Conservation (phyloP, 1,140 invertebrate genomes). For the Maconellicoccus hirsutus region DNA sequence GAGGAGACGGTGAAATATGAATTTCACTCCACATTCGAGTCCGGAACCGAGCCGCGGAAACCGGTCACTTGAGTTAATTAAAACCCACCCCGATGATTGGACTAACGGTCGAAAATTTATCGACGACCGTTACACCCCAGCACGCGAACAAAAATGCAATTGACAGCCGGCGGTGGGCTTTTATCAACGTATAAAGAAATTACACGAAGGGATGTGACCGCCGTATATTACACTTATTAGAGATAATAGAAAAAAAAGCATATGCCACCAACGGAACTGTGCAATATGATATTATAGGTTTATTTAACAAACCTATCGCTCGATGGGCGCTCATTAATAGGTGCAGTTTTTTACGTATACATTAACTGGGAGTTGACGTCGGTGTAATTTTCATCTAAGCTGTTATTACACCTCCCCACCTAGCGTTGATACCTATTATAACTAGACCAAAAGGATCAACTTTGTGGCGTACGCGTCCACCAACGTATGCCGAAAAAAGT, state of each 20-base stretch:
- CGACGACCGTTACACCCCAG: constrained; percentile 13
- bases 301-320: too few species aligned
- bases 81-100: background rate
- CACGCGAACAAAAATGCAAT: constrained; percentile 20
- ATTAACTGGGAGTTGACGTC: background rate
- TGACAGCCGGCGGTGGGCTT: constrained; percentile 19
- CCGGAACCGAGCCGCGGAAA: background rate
- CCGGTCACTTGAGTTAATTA: background rate
- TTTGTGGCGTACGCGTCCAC: background rate
- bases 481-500: background rate
- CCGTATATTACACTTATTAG: constrained; percentile 17
- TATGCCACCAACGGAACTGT: constrained; percentile 20
- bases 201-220: constrained; percentile 16
- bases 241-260: constrained; percentile 16
- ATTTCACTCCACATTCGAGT: background rate
- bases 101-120: background rate
- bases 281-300: constrained; percentile 12
- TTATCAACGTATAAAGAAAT: constrained; percentile 19
- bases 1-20: background rate
- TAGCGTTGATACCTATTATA: background rate
- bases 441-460: background rate
- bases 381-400: constrained; percentile 2
- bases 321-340: background rate
- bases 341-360: background rate
- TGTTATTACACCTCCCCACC: background rate